Evolutionary conservation across 1,140 invertebrate species (phyloP), one percentile per base, ranked within the genome.

Genomic region (Eurosta solidaginis): DNA sequence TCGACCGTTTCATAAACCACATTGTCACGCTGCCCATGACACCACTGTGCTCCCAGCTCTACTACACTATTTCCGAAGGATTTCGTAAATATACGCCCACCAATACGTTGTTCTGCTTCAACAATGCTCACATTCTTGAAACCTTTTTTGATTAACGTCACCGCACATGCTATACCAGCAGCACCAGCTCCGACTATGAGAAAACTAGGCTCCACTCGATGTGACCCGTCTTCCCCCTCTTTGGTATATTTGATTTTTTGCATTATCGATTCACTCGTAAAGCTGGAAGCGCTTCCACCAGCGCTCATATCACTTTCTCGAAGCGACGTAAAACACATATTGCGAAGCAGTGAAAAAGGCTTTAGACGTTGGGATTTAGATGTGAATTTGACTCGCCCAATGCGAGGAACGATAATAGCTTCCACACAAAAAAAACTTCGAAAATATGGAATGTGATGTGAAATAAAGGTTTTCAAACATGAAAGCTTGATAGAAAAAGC

Each of bases 1-100:
- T 20, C 4, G 1, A 63, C 68, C 73, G 93, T 81, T 79, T 92
- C 87, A 83, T 90, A 94, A 1, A 93, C 91, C 25, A 90, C 82
- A 88, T 95, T 94, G 47, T 88, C 90, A 75, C 91, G 88, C 85
- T 95, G 91, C 17, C 95, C 95, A 82, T 96, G 95, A 80, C 95
- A 90, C 76, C 78, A 80, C 42, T 96, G 93, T 44, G 94, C 95
- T 17, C 95, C 95, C 5, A 96, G 81, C 84, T 97, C 95, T 10
- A 95, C 87, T 36, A 89, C 83, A 77, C 89, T 89, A 12, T 90
- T 89, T 7, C 89, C 90, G 82, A 92, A 92, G 42, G 88, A 79
- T 0, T 89, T 85, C 2, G 91, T 91, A 59, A 89, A 77, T 73
- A 94, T 89, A 77, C 93, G 88, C 3, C 92, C 94, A 22, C 94